Evolutionary conservation across 2,888 invertebrate species (phyloP).

Genomic region (Orgyia antiqua): DNA sequence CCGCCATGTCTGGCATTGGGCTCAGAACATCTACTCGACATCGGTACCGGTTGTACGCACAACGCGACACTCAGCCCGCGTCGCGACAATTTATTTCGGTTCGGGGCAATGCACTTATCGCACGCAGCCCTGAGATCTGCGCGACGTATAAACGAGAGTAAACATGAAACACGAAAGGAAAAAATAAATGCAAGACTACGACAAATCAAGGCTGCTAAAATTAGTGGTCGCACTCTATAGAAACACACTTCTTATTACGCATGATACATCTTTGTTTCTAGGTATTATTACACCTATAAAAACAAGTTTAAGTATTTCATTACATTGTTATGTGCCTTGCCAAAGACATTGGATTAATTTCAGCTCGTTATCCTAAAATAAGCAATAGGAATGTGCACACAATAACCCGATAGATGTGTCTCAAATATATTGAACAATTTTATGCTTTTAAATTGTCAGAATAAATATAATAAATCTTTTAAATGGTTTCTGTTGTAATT

Average conservation of each 20-base stretch:
- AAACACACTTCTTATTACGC: slow-evolving; percentile 2
- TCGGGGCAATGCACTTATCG: slow-evolving; percentile 73
- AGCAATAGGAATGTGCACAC: too few relatives aligned
- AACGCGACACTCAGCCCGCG: slow-evolving; percentile 46
- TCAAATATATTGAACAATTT: too few relatives aligned
- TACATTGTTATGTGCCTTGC: too few relatives aligned
- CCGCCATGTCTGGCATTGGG: slow-evolving; percentile 42
- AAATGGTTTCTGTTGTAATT: slow-evolving; percentile 66
- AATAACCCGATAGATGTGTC: too few relatives aligned
- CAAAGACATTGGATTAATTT: too few relatives aligned
- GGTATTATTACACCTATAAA: too few relatives aligned
- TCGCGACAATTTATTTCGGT: slow-evolving; percentile 77
- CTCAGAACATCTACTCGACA: slow-evolving; percentile 39
- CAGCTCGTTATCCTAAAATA: too few relatives aligned
- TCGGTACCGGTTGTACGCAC: slow-evolving; percentile 71
- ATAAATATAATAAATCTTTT: slow-evolving; percentile 68
- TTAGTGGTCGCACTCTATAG: slow-evolving; percentile 28
- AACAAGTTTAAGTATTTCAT: too few relatives aligned
- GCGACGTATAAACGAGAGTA: slow-evolving; percentile 59
- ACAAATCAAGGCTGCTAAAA: slow-evolving; percentile 59
- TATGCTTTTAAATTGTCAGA: too few relatives aligned
- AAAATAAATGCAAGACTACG: slow-evolving; percentile 42
- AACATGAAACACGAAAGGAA: slow-evolving; percentile 44
- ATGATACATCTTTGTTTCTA: slow-evolving; percentile 29
- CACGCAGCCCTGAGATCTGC: slow-evolving; percentile 67